Evolutionary conservation across 2,888 invertebrate genomes (phyloP).

Genomic region (Crematogaster levior): DNA sequence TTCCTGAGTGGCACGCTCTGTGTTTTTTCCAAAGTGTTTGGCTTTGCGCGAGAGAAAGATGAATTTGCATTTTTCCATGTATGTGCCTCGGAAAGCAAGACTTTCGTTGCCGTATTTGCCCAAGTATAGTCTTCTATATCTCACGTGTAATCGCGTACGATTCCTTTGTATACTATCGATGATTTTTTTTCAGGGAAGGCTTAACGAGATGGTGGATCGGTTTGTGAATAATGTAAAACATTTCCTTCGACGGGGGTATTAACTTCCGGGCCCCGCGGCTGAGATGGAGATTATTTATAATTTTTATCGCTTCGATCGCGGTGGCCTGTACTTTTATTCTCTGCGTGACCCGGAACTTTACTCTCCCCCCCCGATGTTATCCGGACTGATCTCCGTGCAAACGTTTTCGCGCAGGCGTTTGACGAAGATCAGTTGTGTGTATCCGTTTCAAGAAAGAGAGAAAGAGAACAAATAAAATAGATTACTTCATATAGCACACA

Average conservation of each 20-base stretch:
- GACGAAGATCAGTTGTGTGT: conserved; percentile 60
- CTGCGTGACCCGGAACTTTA: conserved; percentile 48
- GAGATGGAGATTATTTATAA: conserved; percentile 49
- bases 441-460: conserved; percentile 57
- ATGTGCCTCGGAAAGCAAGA: conserved; percentile 46
- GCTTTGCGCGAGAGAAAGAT: conserved; percentile 27
- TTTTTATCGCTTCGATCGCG: conserved; percentile 46
- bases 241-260: conserved; percentile 1
- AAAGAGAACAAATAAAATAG: conserved; percentile 62
- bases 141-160: conserved; percentile 33
- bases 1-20: conserved; percentile 9
- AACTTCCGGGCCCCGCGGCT: conserved; percentile 56
- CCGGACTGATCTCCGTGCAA: conserved; percentile 58
- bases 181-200: conserved; percentile 44
- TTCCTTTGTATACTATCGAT: conserved; percentile 39
- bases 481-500: conserved; percentile 74
- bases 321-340: conserved; percentile 45
- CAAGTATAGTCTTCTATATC: conserved; percentile 39
- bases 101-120: conserved; percentile 38
- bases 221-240: conserved; percentile 52
- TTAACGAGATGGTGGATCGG: conserved; percentile 53
- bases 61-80: conserved; percentile 43
- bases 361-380: conserved; percentile 46
- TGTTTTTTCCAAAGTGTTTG: not conserved
- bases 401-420: conserved; percentile 43